These are phyloP conservation scores for Sula dactylatra DNA, from an alignment of 2,113 vertebrate species.

Conservation along the genomic window DNA sequence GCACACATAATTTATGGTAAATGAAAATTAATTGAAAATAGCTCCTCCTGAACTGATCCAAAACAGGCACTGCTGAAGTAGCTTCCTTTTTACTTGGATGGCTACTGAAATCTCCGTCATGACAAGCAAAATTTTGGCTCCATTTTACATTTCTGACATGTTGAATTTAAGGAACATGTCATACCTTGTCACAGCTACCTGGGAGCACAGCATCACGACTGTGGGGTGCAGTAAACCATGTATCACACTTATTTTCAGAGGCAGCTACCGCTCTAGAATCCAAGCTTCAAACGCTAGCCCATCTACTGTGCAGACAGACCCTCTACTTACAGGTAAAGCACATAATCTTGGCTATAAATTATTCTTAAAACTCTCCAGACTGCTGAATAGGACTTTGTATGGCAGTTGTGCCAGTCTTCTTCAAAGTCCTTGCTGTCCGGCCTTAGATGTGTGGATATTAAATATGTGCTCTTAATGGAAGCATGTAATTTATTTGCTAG, in stretches of 20 bases:
- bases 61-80: not conserved
- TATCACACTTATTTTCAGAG: not conserved
- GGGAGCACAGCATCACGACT: not conserved
- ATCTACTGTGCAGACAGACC: not conserved
- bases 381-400: not conserved
- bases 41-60: not conserved
- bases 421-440: not conserved
- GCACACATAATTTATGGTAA: no score
- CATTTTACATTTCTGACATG: not conserved
- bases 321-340: not conserved
- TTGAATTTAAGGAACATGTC: not conserved
- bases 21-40: not conserved
- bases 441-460: not conserved
- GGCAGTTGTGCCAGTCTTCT: not conserved
- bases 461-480: not conserved
- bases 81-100: not conserved
- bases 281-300: not conserved
- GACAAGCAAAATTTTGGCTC: not conserved
- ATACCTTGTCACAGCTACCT: not conserved
- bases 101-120: not conserved
- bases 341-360: not conserved
- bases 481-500: not conserved
- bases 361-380: not conserved
- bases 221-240: rapidly evolving
- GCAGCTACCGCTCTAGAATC: not conserved